Percentiles rank a stretch among this genome's conserved stretches.
phyloP scores from a whole-genome alignment of 2,113 vertebrate genomes.

The Misgurnus anguillicaudatus region DNA sequence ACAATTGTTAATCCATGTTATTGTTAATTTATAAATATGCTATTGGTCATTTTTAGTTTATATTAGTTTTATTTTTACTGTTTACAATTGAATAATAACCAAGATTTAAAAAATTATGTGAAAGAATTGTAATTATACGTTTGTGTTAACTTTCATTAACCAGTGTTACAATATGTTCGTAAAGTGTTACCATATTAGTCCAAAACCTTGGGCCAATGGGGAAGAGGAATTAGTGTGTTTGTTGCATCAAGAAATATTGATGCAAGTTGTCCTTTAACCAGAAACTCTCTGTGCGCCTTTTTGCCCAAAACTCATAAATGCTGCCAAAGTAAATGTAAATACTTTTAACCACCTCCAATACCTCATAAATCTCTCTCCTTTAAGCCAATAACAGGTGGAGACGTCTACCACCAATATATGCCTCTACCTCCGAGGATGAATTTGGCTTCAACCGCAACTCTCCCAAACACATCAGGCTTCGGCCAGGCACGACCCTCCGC shows the following conservation, averaged over 20 bases:
- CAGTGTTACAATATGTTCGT: too few species aligned
- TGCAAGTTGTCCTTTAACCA: constrained; percentile 2
- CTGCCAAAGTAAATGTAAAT: too few species aligned
- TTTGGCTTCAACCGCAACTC: constrained; percentile 94
- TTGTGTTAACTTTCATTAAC: too few species aligned
- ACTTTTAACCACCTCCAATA: constrained; percentile 21
- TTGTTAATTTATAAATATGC: too few species aligned
- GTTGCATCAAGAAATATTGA: constrained; percentile 9
- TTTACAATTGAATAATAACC: too few species aligned
- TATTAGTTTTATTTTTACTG: too few species aligned
- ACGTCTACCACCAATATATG: constrained; percentile 95
- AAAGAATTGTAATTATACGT: too few species aligned
- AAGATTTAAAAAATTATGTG: too few species aligned
- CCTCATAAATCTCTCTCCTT: background rate
- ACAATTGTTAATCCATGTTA: too few species aligned
- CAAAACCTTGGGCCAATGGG: constrained; percentile 31
- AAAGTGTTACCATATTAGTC: background rate
- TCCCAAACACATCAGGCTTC: constrained; percentile 87
- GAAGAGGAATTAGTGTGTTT: constrained; percentile 23
- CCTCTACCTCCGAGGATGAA: constrained; percentile 99
- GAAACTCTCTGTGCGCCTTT: background rate
- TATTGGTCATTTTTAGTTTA: too few species aligned
- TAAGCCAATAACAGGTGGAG: constrained; percentile 89
- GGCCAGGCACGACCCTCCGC: constrained; percentile 86
- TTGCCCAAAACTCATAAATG: background rate